These are phyloP conservation scores for Callospermophilus lateralis DNA, from an alignment of 2,113 vertebrate species.

Conservation along the genomic window DNA sequence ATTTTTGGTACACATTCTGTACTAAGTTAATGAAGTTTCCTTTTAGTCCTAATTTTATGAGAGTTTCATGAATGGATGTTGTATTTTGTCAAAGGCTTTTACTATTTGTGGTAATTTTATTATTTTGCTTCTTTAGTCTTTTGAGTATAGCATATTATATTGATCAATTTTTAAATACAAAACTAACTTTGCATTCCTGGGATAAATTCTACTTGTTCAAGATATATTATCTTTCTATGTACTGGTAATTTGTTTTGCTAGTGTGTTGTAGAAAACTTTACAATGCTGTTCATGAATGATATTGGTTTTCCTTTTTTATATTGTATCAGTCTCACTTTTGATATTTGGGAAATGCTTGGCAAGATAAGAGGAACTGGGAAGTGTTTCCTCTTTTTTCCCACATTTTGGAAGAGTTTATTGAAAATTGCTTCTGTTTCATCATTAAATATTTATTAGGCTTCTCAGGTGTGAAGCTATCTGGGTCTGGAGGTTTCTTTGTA, in stretches of 20 bases:
- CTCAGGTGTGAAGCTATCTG: conserved; percentile 22
- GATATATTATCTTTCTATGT: background rate
- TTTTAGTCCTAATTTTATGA: background rate
- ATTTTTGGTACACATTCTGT: background rate
- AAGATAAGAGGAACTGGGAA: background rate
- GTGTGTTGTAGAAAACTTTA: background rate
- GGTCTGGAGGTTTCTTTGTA: background rate
- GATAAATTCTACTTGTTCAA: background rate
- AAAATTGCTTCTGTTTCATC: background rate
- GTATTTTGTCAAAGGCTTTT: background rate
- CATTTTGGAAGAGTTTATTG: background rate
- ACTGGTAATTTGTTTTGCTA: background rate
- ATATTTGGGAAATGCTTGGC: background rate
- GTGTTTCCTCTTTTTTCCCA: background rate
- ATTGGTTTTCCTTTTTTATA: background rate
- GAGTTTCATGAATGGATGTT: background rate
- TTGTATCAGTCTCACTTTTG: background rate
- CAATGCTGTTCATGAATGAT: background rate
- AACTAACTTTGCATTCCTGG: background rate
- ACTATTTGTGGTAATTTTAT: background rate
- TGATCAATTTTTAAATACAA: background rate
- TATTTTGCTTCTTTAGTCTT: background rate
- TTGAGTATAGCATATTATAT: background rate
- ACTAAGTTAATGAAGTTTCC: background rate
- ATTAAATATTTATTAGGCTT: conserved; percentile 40